Conservation (phyloP, 2,113 vertebrate genomes). For the Peromyscus polionotus region DNA sequence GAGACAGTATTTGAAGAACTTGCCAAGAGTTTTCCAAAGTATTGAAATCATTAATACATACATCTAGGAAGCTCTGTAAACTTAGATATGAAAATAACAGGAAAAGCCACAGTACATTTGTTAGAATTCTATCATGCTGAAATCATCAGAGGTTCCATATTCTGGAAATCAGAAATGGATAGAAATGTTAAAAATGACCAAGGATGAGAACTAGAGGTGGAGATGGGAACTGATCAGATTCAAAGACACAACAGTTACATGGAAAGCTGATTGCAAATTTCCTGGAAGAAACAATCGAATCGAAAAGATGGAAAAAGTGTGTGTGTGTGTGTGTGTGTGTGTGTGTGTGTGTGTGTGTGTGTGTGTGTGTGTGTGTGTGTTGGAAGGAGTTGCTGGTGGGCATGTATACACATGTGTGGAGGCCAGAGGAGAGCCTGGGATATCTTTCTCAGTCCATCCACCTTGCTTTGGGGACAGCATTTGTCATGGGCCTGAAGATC, state of each 20-base stretch:
- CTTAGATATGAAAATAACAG: background rate
- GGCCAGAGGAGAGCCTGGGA: background rate
- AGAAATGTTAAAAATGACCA: background rate
- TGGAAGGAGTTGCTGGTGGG: too few species aligned
- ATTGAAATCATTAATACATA: background rate
- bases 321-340: background rate
- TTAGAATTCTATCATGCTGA: background rate
- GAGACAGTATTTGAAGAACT: background rate
- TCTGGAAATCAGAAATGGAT: background rate
- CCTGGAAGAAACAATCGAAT: background rate
- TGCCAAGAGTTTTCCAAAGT: background rate
- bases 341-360: background rate
- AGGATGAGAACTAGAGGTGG: background rate
- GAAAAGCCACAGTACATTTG: background rate
- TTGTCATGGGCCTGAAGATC: background rate
- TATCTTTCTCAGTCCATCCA: background rate
- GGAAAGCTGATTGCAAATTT: background rate
- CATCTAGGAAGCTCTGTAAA: background rate
- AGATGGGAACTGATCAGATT: background rate
- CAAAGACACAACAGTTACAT: background rate
- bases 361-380: background rate
- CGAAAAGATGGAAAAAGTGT: too few species aligned
- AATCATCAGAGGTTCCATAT: background rate
- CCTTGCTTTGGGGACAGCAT: background rate
- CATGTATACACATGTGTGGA: background rate